Evolutionary conservation across 2,797 vertebrate genomes (phyloP), one percentile per base, ranked within the genome.

Genomic region (Ambastaia sidthimunki): DNA sequence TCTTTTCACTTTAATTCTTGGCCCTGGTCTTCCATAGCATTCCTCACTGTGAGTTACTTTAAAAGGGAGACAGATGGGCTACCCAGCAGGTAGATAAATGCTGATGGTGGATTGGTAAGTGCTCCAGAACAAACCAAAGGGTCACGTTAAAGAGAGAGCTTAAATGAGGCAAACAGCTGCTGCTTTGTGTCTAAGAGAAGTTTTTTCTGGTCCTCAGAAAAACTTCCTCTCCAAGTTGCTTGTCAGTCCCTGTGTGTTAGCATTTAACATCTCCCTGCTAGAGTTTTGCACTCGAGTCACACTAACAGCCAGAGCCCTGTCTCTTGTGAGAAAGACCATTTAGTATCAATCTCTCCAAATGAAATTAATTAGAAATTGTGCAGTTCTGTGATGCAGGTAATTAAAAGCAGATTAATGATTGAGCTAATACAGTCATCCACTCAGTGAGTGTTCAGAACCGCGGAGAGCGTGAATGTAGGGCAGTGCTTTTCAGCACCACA

Each of bases 141-240:
- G 88, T 88, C 87, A 89, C 78, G 79, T 81, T 80, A 57, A 71
- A 83, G 81, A 84, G 34, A 55, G 54, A 62, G n/a, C 63, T 78
- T 69, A 82, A 78, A 85, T 80, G 86, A 80, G 47, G 62, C 44
- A 73, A 87, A 84, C 55, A 47, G 83, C 88, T 87, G 87, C 80
- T 86, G 86, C 74, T 52, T 57, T 41, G 55, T 71, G 75, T 77
- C 25, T 62, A 13, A 4, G 72, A 52, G 80, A 78, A 18, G 25
- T 4, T 62, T 62, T 87, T 80, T 71, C 65, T 69, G 59, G 47
- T 34, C 31, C 82, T 86, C n/a, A n/a, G n/a, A n/a, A n/a, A n/a
- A n/a, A 78, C 82, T 82, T 88, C n/a, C n/a, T 54, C 84, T 91
- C 85, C 91, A 88, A 93, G 92, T 92, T 90, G 91, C 87, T 87